Percentiles rank a stretch among this genome's conserved stretches.
Evolutionary conservation across 2,888 invertebrate genomes (phyloP).

Genomic region (Tetragonisca angustula): DNA sequence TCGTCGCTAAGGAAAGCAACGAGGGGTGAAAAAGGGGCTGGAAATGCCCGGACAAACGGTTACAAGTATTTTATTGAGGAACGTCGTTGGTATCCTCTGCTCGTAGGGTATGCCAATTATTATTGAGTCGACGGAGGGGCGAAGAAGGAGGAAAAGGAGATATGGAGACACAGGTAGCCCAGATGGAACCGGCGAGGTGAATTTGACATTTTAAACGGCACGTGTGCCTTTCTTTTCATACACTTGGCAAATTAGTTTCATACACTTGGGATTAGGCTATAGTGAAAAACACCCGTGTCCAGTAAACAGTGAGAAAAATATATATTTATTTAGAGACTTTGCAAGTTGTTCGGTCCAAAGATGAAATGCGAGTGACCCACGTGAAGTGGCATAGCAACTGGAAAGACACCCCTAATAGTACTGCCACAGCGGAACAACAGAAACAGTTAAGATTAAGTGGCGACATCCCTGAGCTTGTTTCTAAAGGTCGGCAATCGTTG

Average conservation of each 20-base stretch:
- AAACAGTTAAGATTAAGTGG: too few relatives aligned
- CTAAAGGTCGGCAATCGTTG: too few relatives aligned
- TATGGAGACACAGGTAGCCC: conserved; percentile 4
- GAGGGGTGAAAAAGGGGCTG: conserved; percentile 52
- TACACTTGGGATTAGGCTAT: too few relatives aligned
- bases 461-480: too few relatives aligned
- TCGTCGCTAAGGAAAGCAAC: conserved; percentile 69
- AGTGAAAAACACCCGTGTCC: too few relatives aligned
- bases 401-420: too few relatives aligned
- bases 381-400: too few relatives aligned
- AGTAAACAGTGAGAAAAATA: too few relatives aligned
- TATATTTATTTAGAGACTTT: too few relatives aligned
- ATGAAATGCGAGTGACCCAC: too few relatives aligned
- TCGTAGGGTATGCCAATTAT: conserved; percentile 71
- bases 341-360: too few relatives aligned
- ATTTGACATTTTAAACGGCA: conserved; percentile 72
- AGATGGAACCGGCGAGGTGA: conserved; percentile 56
- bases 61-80: conserved; percentile 66
- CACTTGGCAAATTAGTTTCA: conserved; percentile 37
- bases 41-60: conserved; percentile 63
- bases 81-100: conserved; percentile 42
- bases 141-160: conserved; percentile 50
- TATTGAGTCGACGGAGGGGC: conserved; percentile 69
- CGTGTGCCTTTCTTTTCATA: conserved; percentile 48
- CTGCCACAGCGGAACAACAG: too few relatives aligned